Evolutionary conservation across 1,140 invertebrate species (phyloP), one percentile per base, ranked within the genome.

Genomic region (Aplysia californica): DNA sequence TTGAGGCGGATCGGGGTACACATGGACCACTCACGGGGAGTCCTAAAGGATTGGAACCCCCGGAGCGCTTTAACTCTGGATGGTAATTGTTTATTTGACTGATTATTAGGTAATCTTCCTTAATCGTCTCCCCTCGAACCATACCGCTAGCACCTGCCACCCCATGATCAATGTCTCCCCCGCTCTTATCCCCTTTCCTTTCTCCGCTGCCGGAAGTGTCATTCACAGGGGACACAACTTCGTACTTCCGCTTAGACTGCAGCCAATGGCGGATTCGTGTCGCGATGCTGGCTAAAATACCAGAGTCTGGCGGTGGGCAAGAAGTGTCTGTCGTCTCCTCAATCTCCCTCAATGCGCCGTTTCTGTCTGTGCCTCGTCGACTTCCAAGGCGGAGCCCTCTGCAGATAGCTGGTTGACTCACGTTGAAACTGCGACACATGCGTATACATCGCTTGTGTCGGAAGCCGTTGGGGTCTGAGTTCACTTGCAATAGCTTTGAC

Each of bases 401-500:
- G 35, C 55, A 72, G 18, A 31, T 36, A 31, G 70, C 4, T 3
- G 55, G 70, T 41, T 33, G 50, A 21, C 72, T 26, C 5, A 75
- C 15, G 26, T 56, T 64, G 31, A 75, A 75, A 41, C 72, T 66
- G 4, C 61, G 59, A 23, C 72, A 75, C 61, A 75, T 75, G 36
- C 72, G 72, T 23, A 66, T 55, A 35, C 72, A 64, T 26, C 26
- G 58, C 31, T 44, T 75, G 61, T 75, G 58, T 21, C 41, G 23
- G 5, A 65, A 10, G n/a, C 59, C 58, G 31, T 55, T 50, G 36
- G 59, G 50, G 5, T 75, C 72, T 1, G 59, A 50, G 61, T 66
- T 75, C n/a, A 75, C 72, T 55, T 75, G 72, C 59, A 75, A 61
- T 21, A 75, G 23, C 35, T 75, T 75, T 2, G 72, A 75, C 72